Conservation (phyloP, 2,888 invertebrate species). For the Micoletzkya japonica region DNA sequence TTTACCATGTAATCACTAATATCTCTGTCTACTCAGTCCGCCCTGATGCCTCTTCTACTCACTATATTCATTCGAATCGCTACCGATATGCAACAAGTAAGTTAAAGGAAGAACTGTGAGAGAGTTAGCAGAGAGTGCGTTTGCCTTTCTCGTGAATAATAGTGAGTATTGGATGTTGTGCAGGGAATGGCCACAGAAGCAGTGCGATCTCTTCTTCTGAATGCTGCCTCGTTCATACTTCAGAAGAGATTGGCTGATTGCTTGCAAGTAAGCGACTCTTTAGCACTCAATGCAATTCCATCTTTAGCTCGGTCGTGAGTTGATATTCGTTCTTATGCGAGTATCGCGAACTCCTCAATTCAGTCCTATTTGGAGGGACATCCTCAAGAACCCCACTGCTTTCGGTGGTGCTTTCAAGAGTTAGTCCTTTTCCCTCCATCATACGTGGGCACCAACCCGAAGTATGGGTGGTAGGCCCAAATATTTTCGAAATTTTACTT, state of each 20-base stretch:
- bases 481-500: too few relatives aligned
- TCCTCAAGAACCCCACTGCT: slow-evolving; percentile 30
- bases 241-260: not conserved
- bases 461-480: too few relatives aligned
- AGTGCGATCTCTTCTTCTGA: slow-evolving; percentile 5
- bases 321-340: slow-evolving; percentile 44
- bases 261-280: not conserved
- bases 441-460: too few relatives aligned
- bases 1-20: not conserved
- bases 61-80: slow-evolving; percentile 7
- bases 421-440: not conserved
- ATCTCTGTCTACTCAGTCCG: not conserved
- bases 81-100: slow-evolving; percentile 19
- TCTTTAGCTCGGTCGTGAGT: slow-evolving; percentile 43
- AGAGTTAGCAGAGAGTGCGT: too few relatives aligned
- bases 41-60: slow-evolving; percentile 13
- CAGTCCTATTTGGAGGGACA: slow-evolving; percentile 42
- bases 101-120: too few relatives aligned
- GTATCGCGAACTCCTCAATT: slow-evolving; percentile 41
- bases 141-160: too few relatives aligned
- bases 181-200: not conserved
- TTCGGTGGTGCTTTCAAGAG: slow-evolving; percentile 20
- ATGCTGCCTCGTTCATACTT: slow-evolving; percentile 13
- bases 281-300: not conserved
- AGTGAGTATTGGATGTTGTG: not conserved